Base-by-base conservation (phyloP, 2,888 invertebrate genomes). In the Odontocerum albicorne region DNA sequence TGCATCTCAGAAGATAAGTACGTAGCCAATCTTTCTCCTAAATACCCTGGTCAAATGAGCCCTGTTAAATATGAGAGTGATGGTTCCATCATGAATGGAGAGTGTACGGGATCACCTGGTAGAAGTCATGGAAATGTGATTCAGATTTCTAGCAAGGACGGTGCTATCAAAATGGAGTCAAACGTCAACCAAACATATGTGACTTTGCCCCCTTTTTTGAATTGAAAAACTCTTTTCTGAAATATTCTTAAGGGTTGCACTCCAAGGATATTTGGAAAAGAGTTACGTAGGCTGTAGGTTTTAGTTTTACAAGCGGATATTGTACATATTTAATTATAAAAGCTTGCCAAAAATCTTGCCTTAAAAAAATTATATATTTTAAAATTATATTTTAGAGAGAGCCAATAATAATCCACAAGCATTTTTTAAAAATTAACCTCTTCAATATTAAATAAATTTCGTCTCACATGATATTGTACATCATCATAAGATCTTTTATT, bases 171-270 rank as follows among this genome's bases (percentile, higher is more conserved):
- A 63, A 82, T 76, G 75, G 83, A 83, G 65, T 81, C 82, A 16
- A 76, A 73, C 35, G 67, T 68, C 64, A 80, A 71, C 61, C 85
- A 85, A 67, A 81, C 79, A 43, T 87, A 86, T 67, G 86, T 87
- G 33, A 81, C 86, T 49, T 72, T 87, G 73, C 87, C 87, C 75
- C 86, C 87, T 83, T 87, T 88, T 86, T 81, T 86, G 83, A 86
- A 86, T 76, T 86, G 78, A 78, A 78, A 77, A 78, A 78, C 78
- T 78, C 78, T 72, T 77, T 78, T 76, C 76, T 78, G 74, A 78
- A 77, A 76, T 73, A 77, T 71, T 72, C 75, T 66, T 73, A 32
- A 55, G 21, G 12, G 15, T 15, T 19, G 20, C 15, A 16, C 35
- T 20, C 31, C 15, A 15, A 19, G 20, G 45, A 27, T 21, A 42